Conservation (phyloP, 2,888 invertebrate species). For the Prosopocoilus inquinatus region DNA sequence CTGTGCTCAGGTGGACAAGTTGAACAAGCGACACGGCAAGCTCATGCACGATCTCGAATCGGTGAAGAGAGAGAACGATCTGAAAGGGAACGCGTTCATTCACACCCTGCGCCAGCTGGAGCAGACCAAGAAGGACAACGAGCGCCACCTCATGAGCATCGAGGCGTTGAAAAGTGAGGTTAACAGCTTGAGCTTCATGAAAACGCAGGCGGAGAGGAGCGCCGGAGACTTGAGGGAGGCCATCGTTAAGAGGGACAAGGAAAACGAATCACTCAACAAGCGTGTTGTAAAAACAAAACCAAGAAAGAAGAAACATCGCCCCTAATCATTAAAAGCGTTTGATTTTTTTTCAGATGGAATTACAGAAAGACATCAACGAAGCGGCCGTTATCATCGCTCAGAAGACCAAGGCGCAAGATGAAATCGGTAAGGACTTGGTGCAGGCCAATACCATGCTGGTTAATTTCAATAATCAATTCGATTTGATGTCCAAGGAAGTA, state of each 20-base stretch:
- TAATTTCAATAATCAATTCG: conserved; percentile 46
- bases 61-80: conserved; percentile 33
- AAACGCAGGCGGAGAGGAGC: conserved; percentile 17
- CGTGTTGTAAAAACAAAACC: conserved; percentile 34
- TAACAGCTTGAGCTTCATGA: conserved; percentile 27
- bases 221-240: conserved; percentile 21
- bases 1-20: conserved; percentile 18
- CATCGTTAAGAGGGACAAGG: conserved; percentile 27
- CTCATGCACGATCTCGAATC: conserved; percentile 34
- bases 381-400: conserved; percentile 43
- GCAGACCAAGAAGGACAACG: conserved; percentile 38
- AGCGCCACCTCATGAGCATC: conserved; percentile 32
- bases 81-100: conserved; percentile 35
- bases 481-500: conserved; percentile 41
- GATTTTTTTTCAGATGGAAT: conserved; percentile 36
- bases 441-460: conserved; percentile 48
- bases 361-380: conserved; percentile 43
- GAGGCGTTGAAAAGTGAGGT: conserved; percentile 39
- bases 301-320: not conserved
- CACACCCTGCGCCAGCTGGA: conserved; percentile 32
- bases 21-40: conserved; percentile 32
- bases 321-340: not conserved
- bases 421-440: conserved; percentile 45
- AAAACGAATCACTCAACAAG: conserved; percentile 31
- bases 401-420: conserved; percentile 44